Conservation (phyloP, 2,797 vertebrate species). For the Anisognathus igniventris region DNA sequence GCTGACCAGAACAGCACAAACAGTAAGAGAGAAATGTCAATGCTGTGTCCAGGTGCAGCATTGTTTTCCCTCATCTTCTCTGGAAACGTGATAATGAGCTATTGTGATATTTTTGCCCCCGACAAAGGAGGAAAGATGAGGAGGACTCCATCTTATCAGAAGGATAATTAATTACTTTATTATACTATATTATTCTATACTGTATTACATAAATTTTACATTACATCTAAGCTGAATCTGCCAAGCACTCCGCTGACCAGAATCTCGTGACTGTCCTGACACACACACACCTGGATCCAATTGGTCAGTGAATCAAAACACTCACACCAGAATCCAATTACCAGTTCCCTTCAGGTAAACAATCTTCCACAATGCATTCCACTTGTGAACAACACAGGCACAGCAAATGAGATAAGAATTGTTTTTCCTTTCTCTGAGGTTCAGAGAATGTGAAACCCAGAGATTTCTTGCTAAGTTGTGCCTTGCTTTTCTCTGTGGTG, state of each 20-base stretch:
- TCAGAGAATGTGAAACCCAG: background rate
- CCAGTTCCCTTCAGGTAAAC: background rate
- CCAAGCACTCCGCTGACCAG: background rate
- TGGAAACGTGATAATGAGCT: rapidly evolving
- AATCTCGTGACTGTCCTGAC: background rate
- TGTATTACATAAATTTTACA: background rate
- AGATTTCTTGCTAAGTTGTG: background rate
- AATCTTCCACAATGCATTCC: background rate
- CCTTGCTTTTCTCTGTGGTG: background rate
- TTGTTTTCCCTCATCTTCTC: background rate
- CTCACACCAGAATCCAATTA: background rate
- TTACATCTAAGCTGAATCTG: background rate
- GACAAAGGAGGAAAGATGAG: background rate
- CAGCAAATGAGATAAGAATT: background rate
- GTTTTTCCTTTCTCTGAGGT: background rate
- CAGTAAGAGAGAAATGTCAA: background rate
- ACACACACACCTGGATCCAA: background rate
- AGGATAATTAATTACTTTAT: background rate
- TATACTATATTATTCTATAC: background rate
- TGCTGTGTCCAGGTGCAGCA: background rate
- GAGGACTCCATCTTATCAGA: background rate
- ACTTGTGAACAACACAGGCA: background rate
- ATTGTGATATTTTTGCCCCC: background rate
- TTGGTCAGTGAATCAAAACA: background rate
- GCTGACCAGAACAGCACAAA: background rate